phyloP scores from a whole-genome alignment of 53 echinoderm and acorn worm genomes.

The Temnopleurus reevesii region DNA sequence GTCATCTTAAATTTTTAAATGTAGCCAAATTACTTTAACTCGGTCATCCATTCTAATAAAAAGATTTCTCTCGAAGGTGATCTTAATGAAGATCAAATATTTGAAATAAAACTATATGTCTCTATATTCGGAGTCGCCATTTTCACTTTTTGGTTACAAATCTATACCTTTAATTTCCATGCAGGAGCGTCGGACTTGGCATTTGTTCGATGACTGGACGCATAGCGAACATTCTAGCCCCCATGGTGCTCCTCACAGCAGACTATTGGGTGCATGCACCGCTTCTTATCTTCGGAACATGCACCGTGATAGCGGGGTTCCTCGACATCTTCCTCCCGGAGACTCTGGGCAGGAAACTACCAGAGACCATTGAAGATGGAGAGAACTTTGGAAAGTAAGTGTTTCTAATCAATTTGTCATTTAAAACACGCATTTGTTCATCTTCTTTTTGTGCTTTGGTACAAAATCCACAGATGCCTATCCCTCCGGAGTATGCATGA shows the following conservation, averaged over 20 bases:
- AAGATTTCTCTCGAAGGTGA: too few relatives aligned
- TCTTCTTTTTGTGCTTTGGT: background rate
- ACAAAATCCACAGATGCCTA: background rate
- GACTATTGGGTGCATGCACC: conserved; percentile 7
- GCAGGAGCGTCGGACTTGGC: background rate
- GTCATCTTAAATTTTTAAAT: too few relatives aligned
- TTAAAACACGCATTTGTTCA: background rate
- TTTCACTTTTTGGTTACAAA: too few relatives aligned
- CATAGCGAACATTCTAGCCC: conserved; percentile 18
- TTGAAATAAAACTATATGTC: too few relatives aligned
- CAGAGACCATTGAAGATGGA: conserved; percentile 16
- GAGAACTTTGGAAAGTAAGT: conserved; percentile 33
- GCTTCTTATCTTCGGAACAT: conserved; percentile 13
- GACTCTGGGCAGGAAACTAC: conserved; percentile 27
- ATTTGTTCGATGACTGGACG: background rate
- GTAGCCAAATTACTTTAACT: too few relatives aligned
- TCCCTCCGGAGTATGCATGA: too few relatives aligned
- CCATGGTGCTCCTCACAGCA: background rate
- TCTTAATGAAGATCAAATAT: too few relatives aligned
- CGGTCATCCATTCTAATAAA: too few relatives aligned
- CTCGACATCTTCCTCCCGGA: background rate
- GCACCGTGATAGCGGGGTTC: background rate
- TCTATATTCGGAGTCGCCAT: too few relatives aligned
- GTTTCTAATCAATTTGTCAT: background rate
- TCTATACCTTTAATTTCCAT: too few relatives aligned